phyloP scores from a whole-genome alignment of 30 jellyfish, hydroid and myxozoan genomes.

The Hydractinia echinata region DNA sequence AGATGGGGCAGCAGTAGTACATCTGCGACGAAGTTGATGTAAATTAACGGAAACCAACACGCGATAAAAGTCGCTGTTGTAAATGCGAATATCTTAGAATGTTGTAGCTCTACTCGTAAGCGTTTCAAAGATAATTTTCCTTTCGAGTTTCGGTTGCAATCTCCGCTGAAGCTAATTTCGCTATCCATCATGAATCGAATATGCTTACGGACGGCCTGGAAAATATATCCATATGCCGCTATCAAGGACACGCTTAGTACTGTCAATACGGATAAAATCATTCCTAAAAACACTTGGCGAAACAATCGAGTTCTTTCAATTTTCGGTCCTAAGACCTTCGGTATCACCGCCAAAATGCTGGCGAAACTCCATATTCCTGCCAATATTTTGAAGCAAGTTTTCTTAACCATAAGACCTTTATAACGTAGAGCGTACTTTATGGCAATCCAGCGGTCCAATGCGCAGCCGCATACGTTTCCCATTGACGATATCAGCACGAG shows the following conservation, averaged over 20 bases:
- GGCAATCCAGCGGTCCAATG: conserved; percentile 15
- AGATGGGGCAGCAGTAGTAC: neutral
- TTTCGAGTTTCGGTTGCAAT: neutral
- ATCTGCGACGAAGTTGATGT: conserved; percentile 25
- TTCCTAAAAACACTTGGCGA: conserved; percentile 8
- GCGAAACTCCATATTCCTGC: conserved; percentile 1
- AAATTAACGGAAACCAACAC: conserved; percentile 25
- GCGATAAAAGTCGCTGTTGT: neutral
- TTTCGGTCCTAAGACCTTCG: conserved; percentile 4
- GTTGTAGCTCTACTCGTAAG: neutral
- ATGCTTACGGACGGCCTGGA: neutral
- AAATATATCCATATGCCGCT: conserved; percentile 3
- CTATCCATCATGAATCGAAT: neutral
- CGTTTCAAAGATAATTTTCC: neutral
- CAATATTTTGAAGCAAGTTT: neutral
- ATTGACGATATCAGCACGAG: neutral
- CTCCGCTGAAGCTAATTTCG: neutral
- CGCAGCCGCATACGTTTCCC: conserved; percentile 8
- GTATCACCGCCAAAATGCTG: neutral
- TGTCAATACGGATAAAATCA: neutral
- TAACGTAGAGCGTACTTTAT: neutral
- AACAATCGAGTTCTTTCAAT: neutral
- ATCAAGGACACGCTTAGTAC: neutral
- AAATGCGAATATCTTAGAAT: neutral
- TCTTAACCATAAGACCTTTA: neutral